Conservation (phyloP, 2,797 vertebrate species). For the Craterocephalus amniculus region DNA sequence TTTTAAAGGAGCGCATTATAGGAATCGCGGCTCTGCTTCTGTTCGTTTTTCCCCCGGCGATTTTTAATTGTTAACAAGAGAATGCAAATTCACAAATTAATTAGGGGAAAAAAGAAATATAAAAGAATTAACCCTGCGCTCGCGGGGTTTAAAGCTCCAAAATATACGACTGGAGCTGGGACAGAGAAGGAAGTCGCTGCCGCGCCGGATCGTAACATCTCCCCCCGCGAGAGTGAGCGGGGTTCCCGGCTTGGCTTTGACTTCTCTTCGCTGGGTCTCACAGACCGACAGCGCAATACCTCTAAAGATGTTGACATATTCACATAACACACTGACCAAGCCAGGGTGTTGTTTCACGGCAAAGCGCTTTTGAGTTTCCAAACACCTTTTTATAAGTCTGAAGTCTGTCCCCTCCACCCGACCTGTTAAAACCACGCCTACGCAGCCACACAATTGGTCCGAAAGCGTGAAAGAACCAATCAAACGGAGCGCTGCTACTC, state of each 20-base stretch:
- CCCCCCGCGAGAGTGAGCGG: conserved; percentile 43
- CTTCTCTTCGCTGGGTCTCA: conserved; percentile 59
- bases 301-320: conserved; percentile 93
- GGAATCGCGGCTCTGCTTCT: conserved; percentile 38
- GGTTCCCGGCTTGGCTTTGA: conserved; percentile 41
- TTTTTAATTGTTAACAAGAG: no score
- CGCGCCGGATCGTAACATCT: conserved; percentile 20
- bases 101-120: conserved; percentile 1
- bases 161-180: background rate
- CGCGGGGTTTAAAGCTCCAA: background rate
- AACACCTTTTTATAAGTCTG: conserved; percentile 99
- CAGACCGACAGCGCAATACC: conserved; percentile 75
- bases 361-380: conserved; percentile 90
- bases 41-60: background rate
- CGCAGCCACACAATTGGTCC: conserved; percentile 98
- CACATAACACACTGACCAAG: conserved; percentile 86
- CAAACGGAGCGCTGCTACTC: conserved; percentile 91
- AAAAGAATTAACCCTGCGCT: background rate
- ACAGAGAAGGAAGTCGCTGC: conserved; percentile 34
- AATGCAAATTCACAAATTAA: no score
- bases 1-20: conserved; percentile 41
- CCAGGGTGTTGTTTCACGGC: conserved; percentile 88
- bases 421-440: conserved; percentile 99
- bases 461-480: conserved; percentile 99
- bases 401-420: conserved; percentile 94